Evolutionary conservation across 1,140 invertebrate species (phyloP).

Genomic region (Trichonephila clavipes): DNA sequence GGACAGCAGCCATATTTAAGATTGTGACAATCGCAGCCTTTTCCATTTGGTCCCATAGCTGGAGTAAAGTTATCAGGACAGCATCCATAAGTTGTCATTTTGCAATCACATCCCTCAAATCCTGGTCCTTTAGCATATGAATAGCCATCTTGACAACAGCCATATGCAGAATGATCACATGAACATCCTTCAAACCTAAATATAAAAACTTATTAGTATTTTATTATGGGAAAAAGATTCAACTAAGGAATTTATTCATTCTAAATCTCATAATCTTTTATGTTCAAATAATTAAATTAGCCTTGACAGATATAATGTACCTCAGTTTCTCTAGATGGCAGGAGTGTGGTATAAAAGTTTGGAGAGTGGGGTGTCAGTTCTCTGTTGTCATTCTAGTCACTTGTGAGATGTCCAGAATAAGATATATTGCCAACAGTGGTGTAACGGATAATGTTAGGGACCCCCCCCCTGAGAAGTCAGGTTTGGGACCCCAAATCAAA

Average conservation of each 20-base stretch:
- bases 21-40: constrained; percentile 81
- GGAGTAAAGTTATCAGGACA: constrained; percentile 92
- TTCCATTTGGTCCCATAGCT: constrained; percentile 86
- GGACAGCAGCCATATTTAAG: constrained; percentile 93
- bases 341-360: too few species aligned
- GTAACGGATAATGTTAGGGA: too few species aligned
- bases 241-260: neutral
- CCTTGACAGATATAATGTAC: too few species aligned
- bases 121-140: constrained; percentile 86
- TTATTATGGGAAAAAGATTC: too few species aligned
- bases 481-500: too few species aligned
- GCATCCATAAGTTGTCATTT: constrained; percentile 85
- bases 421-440: too few species aligned
- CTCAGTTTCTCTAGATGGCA: too few species aligned
- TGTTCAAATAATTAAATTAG: neutral
- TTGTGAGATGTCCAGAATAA: too few species aligned
- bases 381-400: too few species aligned
- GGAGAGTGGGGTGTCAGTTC: too few species aligned
- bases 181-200: constrained; percentile 85
- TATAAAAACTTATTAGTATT: neutral
- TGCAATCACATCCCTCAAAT: constrained; percentile 79
- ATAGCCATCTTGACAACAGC: constrained; percentile 89
- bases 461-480: too few species aligned
- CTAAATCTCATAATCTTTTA: neutral
- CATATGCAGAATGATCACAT: constrained; percentile 87